Base-by-base conservation (phyloP, 2,113 vertebrate species). In the Ageneiosus marmoratus region DNA sequence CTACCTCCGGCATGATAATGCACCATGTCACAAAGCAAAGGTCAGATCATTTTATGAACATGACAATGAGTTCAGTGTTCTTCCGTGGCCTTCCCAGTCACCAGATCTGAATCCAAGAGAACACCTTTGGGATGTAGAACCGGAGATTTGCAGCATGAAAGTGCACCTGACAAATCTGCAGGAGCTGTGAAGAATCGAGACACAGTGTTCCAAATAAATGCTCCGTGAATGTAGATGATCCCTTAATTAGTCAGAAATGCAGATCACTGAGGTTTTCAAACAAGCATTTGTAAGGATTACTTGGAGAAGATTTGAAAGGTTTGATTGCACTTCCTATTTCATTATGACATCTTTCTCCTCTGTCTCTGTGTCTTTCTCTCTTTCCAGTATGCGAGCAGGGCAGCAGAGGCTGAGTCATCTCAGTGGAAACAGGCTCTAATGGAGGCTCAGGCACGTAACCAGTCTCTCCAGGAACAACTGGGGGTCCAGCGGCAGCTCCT, bases 391-490 rank as follows among this genome's bases (percentile, higher is more conserved):
- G 89, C 96, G 89, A 94, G 95, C 58, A 95, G 95, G 88, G 95
- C 92, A 0, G 94, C 96, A 92, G 95, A 97, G 88, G 95, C 95
- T 48, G 96, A 98, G 87, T 96, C 96, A 0, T 74, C 94, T 5
- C 95, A 96, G 89, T 89, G 91, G 2, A 96, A 93, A 88, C 93
- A 93, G 84, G 95, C 94, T 29, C 91, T 98, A 77, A 90, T 89
- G 0, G 96, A 97, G 87, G 91, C 93, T 60, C 96, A 97, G 92
- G 86, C 87, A 81, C 95, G 91, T 86, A 98, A 94, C 89, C 92
- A 92, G 77, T 90, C 94, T 86, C 93, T 99, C 85, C 96, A 97
- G 92, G 97, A 99, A 89, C 97, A 98, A 91, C 94, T 98, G 72
- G 92, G 88, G 0, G 93, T 95, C 81, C 97, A 99, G 93, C 91